These are phyloP conservation scores for Hyposmocoma kahamanoa DNA, from an alignment of 1,140 invertebrate genomes.

Conservation along the genomic window DNA sequence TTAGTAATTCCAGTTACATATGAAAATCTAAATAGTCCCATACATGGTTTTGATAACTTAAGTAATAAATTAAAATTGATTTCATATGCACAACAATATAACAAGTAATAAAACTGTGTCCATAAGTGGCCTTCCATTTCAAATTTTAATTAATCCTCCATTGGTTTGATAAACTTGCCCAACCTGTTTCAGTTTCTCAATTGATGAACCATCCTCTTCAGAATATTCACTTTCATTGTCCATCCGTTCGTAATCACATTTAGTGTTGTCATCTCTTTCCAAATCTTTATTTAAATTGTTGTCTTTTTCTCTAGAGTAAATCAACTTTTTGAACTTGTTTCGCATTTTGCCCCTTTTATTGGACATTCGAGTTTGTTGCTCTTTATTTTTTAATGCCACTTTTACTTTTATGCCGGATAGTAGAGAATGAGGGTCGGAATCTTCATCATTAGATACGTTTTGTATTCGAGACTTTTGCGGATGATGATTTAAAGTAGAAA, in stretches of 20 bases:
- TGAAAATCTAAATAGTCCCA: too few species aligned
- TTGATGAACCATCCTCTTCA: slow-evolving; percentile 32
- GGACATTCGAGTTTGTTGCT: slow-evolving; percentile 31
- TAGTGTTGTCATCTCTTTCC: neutral
- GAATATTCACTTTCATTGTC: too few species aligned
- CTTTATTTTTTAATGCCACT: slow-evolving; percentile 20
- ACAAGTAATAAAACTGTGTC: too few species aligned
- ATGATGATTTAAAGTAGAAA: too few species aligned
- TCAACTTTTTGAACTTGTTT: slow-evolving; percentile 43
- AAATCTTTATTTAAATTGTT: neutral
- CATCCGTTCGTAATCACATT: too few species aligned
- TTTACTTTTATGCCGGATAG: slow-evolving; percentile 6
- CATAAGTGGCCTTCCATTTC: too few species aligned
- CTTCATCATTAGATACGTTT: neutral
- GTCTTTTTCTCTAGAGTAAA: slow-evolving; percentile 15
- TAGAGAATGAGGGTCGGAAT: slow-evolving; percentile 14
- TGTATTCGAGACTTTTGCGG: neutral
- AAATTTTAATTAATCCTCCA: too few species aligned
- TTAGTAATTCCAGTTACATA: too few species aligned
- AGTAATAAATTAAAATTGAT: too few species aligned
- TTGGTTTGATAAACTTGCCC: too few species aligned
- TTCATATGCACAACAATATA: too few species aligned
- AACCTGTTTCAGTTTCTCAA: slow-evolving; percentile 42
- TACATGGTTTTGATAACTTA: too few species aligned
- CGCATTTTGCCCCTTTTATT: slow-evolving; percentile 43